These are phyloP conservation scores for Sciurus vulgaris DNA, from an alignment of 2,797 vertebrate genomes.

Conservation along the genomic window DNA sequence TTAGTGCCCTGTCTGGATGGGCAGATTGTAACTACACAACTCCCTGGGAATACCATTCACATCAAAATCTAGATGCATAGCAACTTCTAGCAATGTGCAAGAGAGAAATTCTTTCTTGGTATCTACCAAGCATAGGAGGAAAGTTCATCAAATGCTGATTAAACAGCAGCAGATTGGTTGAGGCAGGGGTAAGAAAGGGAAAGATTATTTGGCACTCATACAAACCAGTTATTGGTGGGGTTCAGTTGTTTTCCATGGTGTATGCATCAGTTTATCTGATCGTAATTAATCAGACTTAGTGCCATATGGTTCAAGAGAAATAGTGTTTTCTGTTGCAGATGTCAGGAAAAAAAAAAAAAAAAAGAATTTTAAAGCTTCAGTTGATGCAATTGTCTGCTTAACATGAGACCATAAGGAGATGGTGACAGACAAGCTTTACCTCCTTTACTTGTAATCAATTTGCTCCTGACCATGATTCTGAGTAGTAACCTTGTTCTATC, in stretches of 20 bases:
- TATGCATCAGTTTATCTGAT: not conserved
- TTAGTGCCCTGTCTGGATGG: not conserved
- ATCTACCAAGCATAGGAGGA: not conserved
- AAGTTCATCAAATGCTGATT: slow-evolving; percentile 22
- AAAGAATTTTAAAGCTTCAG: slow-evolving; percentile 46
- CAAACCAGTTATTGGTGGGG: not conserved
- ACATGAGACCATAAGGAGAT: slow-evolving; percentile 57
- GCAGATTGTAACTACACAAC: not conserved
- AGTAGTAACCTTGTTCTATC: slow-evolving; percentile 79
- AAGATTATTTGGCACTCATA: slow-evolving; percentile 12
- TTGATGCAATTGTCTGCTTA: slow-evolving; percentile 56
- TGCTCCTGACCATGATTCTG: slow-evolving; percentile 72
- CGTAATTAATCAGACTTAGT: slow-evolving; percentile 34
- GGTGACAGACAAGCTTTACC: slow-evolving; percentile 66
- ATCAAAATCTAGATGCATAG: not conserved
- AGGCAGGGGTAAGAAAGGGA: not conserved
- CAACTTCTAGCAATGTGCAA: not conserved
- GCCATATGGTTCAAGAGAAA: slow-evolving; percentile 56
- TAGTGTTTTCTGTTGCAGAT: slow-evolving; percentile 37
- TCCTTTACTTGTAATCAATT: slow-evolving; percentile 69
- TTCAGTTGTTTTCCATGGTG: not conserved
- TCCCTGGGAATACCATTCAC: not conserved
- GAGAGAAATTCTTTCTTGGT: not conserved
- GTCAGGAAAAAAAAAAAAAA: not conserved
- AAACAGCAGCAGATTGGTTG: not conserved